phyloP scores from a whole-genome alignment of 2,888 invertebrate species.

The Timema cristinae region DNA sequence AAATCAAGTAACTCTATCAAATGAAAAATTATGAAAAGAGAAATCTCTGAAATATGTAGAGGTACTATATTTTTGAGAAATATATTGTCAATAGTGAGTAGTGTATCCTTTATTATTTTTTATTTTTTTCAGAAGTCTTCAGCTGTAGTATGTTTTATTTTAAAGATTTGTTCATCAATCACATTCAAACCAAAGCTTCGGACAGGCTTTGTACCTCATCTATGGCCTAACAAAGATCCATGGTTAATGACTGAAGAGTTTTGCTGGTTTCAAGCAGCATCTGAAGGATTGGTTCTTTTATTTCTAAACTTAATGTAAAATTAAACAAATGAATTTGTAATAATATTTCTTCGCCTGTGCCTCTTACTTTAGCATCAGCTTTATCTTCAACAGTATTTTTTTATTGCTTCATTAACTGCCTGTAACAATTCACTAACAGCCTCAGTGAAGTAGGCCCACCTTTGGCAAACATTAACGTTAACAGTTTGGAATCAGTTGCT shows the following conservation, averaged over 20 bases:
- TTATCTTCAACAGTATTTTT: neutral
- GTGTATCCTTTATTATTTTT: neutral
- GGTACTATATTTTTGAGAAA: too few relatives aligned
- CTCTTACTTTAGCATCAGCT: slow-evolving; percentile 7
- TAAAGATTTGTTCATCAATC: neutral
- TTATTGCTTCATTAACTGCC: neutral
- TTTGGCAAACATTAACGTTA: neutral
- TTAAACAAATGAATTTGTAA: neutral
- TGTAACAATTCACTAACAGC: neutral
- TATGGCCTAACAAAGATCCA: neutral
- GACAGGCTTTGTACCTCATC: slow-evolving; percentile 3
- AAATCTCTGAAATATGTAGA: too few relatives aligned
- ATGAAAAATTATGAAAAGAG: too few relatives aligned
- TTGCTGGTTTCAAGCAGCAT: neutral
- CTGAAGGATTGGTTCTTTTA: neutral
- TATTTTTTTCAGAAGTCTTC: neutral
- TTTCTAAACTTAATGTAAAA: neutral
- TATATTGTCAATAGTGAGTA: too few relatives aligned
- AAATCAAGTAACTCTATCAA: too few relatives aligned
- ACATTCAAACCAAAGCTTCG: neutral
- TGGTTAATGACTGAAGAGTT: neutral
- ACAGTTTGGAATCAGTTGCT: neutral
- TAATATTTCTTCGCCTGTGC: neutral
- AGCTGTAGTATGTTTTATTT: neutral
- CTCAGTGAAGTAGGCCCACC: neutral